phyloP scores from a whole-genome alignment of 2,797 vertebrate species.

The Selene dorsalis region DNA sequence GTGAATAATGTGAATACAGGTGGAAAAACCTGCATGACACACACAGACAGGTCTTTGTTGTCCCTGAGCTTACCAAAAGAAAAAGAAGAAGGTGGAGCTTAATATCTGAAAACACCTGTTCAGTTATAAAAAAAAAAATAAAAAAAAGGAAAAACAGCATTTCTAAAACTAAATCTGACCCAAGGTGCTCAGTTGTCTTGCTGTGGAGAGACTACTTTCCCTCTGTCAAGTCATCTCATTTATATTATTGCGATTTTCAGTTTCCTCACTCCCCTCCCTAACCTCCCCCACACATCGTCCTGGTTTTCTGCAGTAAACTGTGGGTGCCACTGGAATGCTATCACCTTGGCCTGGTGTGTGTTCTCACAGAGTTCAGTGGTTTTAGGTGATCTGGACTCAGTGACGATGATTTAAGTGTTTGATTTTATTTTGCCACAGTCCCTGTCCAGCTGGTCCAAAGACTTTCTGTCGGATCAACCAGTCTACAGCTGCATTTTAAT shows the following conservation, averaged over 20 bases:
- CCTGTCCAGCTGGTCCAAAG: slow-evolving; percentile 77
- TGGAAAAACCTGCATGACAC: slow-evolving; percentile 22
- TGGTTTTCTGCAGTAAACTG: slow-evolving; percentile 66
- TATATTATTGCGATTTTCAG: slow-evolving; percentile 22
- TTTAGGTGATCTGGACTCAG: slow-evolving; percentile 57
- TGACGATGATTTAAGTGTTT: slow-evolving; percentile 50
- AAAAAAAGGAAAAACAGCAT: neutral
- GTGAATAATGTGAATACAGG: slow-evolving; percentile 41
- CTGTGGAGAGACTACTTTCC: slow-evolving; percentile 67
- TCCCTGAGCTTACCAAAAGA: neutral
- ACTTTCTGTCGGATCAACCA: slow-evolving; percentile 27
- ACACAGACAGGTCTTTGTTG: slow-evolving; percentile 36
- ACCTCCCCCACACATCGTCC: slow-evolving; percentile 34
- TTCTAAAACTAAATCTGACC: neutral
- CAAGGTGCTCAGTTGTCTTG: slow-evolving; percentile 45
- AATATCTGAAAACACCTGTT: neutral
- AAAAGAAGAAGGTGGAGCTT: neutral
- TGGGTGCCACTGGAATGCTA: slow-evolving; percentile 76
- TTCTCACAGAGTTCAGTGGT: slow-evolving; percentile 56
- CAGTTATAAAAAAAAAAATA: neutral
- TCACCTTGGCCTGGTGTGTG: slow-evolving; percentile 68
- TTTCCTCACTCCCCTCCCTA: slow-evolving; percentile 23
- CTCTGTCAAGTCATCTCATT: slow-evolving; percentile 32
- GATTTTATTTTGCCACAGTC: slow-evolving; percentile 47
- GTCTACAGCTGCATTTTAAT: slow-evolving; percentile 7